Evolutionary conservation across 2,113 vertebrate species (phyloP).

Genomic region (Lota lota): DNA sequence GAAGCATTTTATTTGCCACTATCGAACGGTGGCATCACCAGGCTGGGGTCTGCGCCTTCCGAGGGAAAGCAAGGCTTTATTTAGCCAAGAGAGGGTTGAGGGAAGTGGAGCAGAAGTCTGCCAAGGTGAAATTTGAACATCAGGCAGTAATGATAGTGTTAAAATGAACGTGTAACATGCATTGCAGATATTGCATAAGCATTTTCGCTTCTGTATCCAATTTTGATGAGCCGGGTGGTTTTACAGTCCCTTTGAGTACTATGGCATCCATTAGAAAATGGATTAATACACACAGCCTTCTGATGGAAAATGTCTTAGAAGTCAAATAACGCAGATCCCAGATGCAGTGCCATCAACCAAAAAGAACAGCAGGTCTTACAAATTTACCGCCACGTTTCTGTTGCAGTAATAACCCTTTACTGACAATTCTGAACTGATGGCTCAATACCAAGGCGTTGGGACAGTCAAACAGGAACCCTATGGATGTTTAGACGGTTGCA

Average conservation of each 20-base stretch:
- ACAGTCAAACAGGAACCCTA: too few relatives aligned
- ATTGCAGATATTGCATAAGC: not conserved
- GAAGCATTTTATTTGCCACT: not conserved
- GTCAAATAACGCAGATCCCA: too few relatives aligned
- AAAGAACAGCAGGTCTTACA: too few relatives aligned
- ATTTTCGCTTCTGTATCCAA: conserved; percentile 1
- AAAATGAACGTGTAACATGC: conserved; percentile 32
- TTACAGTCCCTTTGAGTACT: conserved; percentile 79
- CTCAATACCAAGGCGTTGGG: too few relatives aligned
- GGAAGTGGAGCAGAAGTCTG: not conserved
- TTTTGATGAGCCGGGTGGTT: conserved; percentile 30
- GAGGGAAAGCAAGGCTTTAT: conserved; percentile 16
- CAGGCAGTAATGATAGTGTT: conserved; percentile 12
- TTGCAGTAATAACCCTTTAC: too few relatives aligned
- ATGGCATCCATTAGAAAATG: conserved; percentile 22
- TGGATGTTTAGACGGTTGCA: too few relatives aligned
- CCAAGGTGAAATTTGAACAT: not conserved
- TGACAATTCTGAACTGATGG: too few relatives aligned
- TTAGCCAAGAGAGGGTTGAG: not conserved
- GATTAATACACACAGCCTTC: too few relatives aligned
- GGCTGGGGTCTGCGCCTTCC: conserved; percentile 23
- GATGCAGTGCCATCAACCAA: too few relatives aligned
- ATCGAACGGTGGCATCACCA: conserved; percentile 4
- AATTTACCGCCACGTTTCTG: too few relatives aligned
- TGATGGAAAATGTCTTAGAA: too few relatives aligned